Evolutionary conservation across 2,797 vertebrate species (phyloP).

Genomic region (Sebastes vulpes): DNA sequence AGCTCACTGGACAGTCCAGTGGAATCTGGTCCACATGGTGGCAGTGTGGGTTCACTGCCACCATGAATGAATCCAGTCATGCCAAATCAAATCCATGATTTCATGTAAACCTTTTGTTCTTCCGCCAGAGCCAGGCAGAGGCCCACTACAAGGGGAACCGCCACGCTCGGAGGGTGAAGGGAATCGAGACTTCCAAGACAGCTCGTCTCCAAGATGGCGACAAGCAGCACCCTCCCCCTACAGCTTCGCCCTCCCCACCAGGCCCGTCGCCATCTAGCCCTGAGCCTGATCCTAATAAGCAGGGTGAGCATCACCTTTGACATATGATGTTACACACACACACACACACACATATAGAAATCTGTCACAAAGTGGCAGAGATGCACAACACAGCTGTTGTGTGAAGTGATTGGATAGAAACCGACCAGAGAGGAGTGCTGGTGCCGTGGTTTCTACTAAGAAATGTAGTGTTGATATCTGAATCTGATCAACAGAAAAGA

Average conservation of each 20-base stretch:
- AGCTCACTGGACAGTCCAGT: not conserved
- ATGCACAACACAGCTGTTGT: slow-evolving; percentile 13
- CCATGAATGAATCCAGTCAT: not conserved
- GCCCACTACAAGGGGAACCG: slow-evolving; percentile 94
- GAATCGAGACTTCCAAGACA: slow-evolving; percentile 90
- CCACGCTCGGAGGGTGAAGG: slow-evolving; percentile 91
- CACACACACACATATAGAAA: not conserved
- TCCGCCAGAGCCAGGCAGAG: slow-evolving; percentile 90
- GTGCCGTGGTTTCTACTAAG: not conserved
- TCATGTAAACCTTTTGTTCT: not conserved
- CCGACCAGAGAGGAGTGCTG: not conserved
- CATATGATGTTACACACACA: not conserved
- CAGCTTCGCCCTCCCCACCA: slow-evolving; percentile 60
- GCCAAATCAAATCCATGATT: not conserved
- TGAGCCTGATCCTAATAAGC: slow-evolving; percentile 67
- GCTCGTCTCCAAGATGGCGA: slow-evolving; percentile 85
- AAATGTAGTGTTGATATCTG: not conserved
- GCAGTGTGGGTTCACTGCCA: not conserved
- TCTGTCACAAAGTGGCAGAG: slow-evolving; percentile 5
- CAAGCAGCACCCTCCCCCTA: slow-evolving; percentile 71
- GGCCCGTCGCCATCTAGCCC: slow-evolving; percentile 65
- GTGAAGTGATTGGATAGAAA: not conserved
- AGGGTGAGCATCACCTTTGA: slow-evolving; percentile 69
- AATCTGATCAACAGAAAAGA: not conserved
- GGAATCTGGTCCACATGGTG: not conserved